Conservation (phyloP, 2,888 invertebrate genomes). For the Heliconius erato region DNA sequence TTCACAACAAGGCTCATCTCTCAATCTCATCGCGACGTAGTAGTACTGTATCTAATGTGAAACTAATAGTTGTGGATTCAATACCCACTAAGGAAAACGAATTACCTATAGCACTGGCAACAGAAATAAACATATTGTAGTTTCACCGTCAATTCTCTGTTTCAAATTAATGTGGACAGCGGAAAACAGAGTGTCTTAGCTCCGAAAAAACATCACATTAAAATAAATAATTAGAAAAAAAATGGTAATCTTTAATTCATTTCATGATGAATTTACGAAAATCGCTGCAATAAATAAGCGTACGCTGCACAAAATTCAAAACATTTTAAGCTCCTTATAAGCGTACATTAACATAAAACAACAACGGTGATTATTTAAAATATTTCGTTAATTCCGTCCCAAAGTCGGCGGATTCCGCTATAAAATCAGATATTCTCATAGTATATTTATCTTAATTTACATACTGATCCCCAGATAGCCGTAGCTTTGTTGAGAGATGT, state of each 20-base stretch:
- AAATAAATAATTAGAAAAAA: too few species aligned
- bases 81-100: too few species aligned
- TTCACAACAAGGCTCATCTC: too few species aligned
- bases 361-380: slow-evolving; percentile 16
- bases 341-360: slow-evolving; percentile 20
- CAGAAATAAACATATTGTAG: too few species aligned
- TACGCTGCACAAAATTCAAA: neutral
- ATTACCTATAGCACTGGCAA: too few species aligned
- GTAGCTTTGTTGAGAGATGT: slow-evolving; percentile 31
- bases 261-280: neutral
- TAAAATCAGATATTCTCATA: slow-evolving; percentile 22
- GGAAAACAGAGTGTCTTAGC: too few species aligned
- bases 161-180: too few species aligned
- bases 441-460: slow-evolving; percentile 44
- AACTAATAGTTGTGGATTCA: too few species aligned
- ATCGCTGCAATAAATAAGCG: neutral
- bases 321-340: neutral
- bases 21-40: neutral
- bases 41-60: too few species aligned
- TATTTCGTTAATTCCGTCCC: slow-evolving; percentile 12
- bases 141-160: too few species aligned
- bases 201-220: too few species aligned
- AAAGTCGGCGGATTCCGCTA: slow-evolving; percentile 5
- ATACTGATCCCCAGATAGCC: slow-evolving; percentile 41
- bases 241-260: neutral